Evolutionary conservation across 2,113 vertebrate genomes (phyloP).

Genomic region (Synchiropus splendidus): DNA sequence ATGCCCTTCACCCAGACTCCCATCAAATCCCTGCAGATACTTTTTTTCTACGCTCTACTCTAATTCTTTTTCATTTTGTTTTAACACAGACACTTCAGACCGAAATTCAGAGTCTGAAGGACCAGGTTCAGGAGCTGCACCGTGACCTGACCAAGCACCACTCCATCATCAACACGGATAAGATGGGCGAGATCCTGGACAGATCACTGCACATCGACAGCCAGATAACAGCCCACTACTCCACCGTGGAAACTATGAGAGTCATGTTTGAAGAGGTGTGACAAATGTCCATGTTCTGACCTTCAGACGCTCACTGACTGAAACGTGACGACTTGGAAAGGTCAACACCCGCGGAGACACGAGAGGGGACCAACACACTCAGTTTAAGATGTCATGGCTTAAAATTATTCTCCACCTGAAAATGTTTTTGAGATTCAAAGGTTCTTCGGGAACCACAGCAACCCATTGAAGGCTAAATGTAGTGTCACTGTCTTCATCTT

Average conservation of each 20-base stretch:
- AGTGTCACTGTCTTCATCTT: no score
- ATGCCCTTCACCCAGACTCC: constrained; percentile 6
- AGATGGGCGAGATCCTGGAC: constrained; percentile 79
- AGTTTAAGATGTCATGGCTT: no score
- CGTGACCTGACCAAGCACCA: constrained; percentile 91
- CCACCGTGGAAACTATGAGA: constrained; percentile 75
- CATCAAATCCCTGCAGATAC: constrained; percentile 4
- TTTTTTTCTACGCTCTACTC: no score
- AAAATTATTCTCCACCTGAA: no score
- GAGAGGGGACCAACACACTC: no score
- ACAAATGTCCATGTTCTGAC: constrained; percentile 9
- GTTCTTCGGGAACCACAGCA: no score
- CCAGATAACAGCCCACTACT: constrained; percentile 73
- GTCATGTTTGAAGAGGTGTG: constrained; percentile 80
- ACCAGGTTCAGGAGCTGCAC: constrained; percentile 89
- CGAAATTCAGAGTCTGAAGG: constrained; percentile 82
- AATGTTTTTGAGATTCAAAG: no score
- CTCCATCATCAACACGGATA: constrained; percentile 82
- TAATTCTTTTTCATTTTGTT: background rate
- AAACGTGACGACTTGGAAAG: no score
- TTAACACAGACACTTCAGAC: constrained; percentile 71
- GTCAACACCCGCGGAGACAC: no score
- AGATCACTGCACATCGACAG: constrained; percentile 77
- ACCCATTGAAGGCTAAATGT: no score
- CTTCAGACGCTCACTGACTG: constrained; percentile 19